phyloP scores from a whole-genome alignment of 1,140 invertebrate species.

The Sarcophaga peregrina region DNA sequence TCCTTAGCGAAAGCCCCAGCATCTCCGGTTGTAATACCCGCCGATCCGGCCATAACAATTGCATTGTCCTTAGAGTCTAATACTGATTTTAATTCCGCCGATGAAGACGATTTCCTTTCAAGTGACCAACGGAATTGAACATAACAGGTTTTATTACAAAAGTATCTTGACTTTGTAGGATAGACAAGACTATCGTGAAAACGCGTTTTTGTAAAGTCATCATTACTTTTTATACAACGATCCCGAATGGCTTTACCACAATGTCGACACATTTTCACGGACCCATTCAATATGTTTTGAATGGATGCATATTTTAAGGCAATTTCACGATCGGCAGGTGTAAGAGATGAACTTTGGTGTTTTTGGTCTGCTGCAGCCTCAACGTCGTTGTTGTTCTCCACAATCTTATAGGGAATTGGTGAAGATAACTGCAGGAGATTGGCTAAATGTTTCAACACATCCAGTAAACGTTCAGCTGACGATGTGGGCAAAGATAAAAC shows the following conservation, averaged over 20 bases:
- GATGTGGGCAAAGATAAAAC: constrained; percentile 93
- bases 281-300: constrained; percentile 55
- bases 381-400: constrained; percentile 48
- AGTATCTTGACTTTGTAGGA: background rate
- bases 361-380: background rate
- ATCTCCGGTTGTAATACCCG: background rate
- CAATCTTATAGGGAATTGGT: constrained; percentile 76
- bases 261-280: constrained; percentile 53
- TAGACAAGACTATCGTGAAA: background rate
- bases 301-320: constrained; percentile 41
- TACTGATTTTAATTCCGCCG: constrained; percentile 14
- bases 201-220: background rate
- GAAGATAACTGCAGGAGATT: constrained; percentile 91
- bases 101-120: constrained; percentile 24
- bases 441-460: constrained; percentile 88
- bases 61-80: background rate
- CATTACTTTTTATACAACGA: constrained; percentile 45
- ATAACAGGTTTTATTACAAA: constrained; percentile 31
- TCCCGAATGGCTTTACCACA: constrained; percentile 54
- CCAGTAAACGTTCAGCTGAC: constrained; percentile 91
- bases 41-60: background rate
- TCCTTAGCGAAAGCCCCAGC: background rate
- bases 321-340: background rate
- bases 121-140: background rate
- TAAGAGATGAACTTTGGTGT: background rate